Base-by-base conservation (phyloP, 2,888 invertebrate genomes). In the Alviniconcha strummeri region DNA sequence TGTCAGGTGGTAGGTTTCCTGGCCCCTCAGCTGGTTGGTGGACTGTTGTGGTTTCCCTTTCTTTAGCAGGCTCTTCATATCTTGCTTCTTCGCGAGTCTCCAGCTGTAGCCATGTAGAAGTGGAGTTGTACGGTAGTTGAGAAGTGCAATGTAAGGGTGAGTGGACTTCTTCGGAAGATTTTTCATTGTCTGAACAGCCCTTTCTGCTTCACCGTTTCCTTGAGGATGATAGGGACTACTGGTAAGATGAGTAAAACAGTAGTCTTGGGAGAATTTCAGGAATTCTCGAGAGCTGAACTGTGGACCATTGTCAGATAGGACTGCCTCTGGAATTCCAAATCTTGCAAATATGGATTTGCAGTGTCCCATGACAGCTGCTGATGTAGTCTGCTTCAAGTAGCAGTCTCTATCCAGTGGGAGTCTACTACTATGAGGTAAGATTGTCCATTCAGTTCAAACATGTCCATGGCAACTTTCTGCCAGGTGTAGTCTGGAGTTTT, bases 41-140 rank as follows among this genome's bases (percentile, higher is more conserved):
- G 74, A 75, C 74, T 75, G 69, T 11, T 11, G 74, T 52, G 13
- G 74, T 54, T 17, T 52, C 54, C 54, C 74, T 75, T 11, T 54
- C 17, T 7, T 54, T 55, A 75, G 74, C 72, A 72, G 72, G 15
- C 52, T 72, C 52, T 72, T 72, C 72, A 72, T 36, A 36, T 6
- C 52, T 72, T 72, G 36, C 72, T 72, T 7, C 36, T 5, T 72
- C 52, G 8, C 7, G 72, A 72, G 72, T 72, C 72, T 72, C 72
- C 72, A 72, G 72, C 72, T 67, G n/a, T 74, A 74, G 8, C 80
- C 69, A 56, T 79, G n/a, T 60, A 74, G 78, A 15, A 84, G 76
- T 7, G 76, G 74, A 6, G 79, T 79, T 17, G 79, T n/a, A 9
- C 13, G 36, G 72, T 72, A 72, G 72, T 52, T 72, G 72, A 72